Percentiles rank a stretch among this genome's conserved stretches.
Conservation (phyloP, 2,113 vertebrate genomes). For the Seriola quinqueradiata region DNA sequence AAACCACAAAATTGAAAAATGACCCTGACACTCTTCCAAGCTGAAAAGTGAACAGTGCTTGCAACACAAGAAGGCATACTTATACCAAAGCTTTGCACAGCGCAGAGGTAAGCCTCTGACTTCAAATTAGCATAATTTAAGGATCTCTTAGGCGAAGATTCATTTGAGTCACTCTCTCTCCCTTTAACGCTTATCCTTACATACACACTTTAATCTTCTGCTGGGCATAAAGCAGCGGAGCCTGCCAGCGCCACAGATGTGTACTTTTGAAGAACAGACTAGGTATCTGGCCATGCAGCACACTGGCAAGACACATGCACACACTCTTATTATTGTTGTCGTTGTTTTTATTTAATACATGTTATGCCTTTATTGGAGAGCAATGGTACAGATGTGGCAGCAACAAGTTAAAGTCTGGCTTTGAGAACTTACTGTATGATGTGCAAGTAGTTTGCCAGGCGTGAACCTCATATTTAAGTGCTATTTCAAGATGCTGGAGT, state of each 20-base stretch:
- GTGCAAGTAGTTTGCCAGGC: neutral
- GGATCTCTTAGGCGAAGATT: constrained; percentile 51
- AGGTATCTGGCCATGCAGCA: no score
- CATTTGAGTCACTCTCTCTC: constrained; percentile 8
- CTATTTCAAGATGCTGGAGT: neutral
- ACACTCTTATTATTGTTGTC: neutral
- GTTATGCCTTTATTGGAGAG: no score
- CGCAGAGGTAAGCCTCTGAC: constrained; percentile 54
- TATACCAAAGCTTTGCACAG: constrained; percentile 57
- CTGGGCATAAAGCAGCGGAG: neutral
- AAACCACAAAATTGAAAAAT: constrained; percentile 81
- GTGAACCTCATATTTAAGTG: neutral
- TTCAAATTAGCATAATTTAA: constrained; percentile 66
- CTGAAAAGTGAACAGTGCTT: constrained; percentile 60
- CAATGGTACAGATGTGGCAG: no score
- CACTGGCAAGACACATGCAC: no score
- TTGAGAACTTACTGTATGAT: no score
- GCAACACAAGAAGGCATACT: constrained; percentile 68
- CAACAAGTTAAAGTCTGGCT: no score
- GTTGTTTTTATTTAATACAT: neutral
- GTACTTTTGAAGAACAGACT: neutral
- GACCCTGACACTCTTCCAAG: constrained; percentile 68
- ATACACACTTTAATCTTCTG: constrained; percentile 10
- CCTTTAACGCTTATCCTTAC: constrained; percentile 4
- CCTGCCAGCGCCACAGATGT: neutral